phyloP scores from a whole-genome alignment of 2,888 invertebrate genomes.

The Perizoma flavofasciatum region DNA sequence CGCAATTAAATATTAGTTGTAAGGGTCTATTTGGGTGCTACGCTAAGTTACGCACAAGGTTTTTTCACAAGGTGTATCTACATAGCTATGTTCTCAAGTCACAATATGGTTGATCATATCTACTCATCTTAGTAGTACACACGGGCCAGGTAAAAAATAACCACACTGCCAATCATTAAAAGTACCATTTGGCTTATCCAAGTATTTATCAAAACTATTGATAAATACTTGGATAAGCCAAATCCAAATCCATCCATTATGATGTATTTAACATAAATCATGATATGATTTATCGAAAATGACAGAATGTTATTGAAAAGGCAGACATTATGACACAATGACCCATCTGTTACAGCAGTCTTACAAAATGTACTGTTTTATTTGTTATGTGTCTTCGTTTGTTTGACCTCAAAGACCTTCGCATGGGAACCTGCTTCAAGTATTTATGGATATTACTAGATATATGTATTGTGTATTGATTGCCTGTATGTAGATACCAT shows the following conservation, averaged over 20 bases:
- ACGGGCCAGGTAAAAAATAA: too few relatives aligned
- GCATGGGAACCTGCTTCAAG: not conserved
- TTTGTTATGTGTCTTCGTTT: conserved; percentile 23
- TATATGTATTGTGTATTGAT: too few relatives aligned
- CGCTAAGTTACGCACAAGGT: too few relatives aligned
- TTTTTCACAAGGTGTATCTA: too few relatives aligned
- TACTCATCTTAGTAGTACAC: too few relatives aligned
- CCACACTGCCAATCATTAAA: too few relatives aligned
- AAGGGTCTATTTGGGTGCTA: too few relatives aligned
- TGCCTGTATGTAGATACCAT: too few relatives aligned
- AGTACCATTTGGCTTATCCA: too few relatives aligned
- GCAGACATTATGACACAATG: conserved; percentile 27
- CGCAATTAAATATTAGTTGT: too few relatives aligned
- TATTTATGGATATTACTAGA: not conserved
- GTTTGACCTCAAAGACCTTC: conserved; percentile 23
- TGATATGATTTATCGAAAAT: conserved; percentile 8
- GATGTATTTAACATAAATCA: not conserved
- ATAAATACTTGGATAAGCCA: not conserved
- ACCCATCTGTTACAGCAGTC: conserved; percentile 21
- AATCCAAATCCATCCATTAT: not conserved
- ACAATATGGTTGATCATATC: too few relatives aligned
- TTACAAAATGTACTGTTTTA: conserved; percentile 26
- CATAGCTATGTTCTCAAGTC: too few relatives aligned
- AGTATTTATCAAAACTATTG: not conserved
- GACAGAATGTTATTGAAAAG: conserved; percentile 12